phyloP scores from a whole-genome alignment of 1,140 invertebrate species.

The Eriosoma lanigerum region DNA sequence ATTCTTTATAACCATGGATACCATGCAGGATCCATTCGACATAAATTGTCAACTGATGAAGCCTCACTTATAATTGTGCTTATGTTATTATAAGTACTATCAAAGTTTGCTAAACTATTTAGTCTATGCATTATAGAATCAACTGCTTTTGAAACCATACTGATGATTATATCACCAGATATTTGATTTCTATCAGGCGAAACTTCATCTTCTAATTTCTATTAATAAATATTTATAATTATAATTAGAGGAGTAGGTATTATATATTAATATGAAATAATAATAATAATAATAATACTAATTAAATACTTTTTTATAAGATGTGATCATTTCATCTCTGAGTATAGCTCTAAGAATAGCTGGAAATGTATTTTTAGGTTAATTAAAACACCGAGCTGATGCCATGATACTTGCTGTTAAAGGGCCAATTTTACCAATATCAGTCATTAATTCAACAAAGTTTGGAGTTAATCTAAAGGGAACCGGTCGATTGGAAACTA shows the following conservation, averaged over 20 bases:
- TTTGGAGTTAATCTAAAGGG: too few species aligned
- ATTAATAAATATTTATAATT: background rate
- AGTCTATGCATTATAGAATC: too few species aligned
- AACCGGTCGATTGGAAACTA: too few species aligned
- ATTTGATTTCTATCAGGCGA: constrained; percentile 27
- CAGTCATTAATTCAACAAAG: too few species aligned
- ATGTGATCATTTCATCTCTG: too few species aligned
- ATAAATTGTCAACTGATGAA: constrained; percentile 91
- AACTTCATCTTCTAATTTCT: constrained; percentile 47
- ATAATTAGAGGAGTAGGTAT: constrained; percentile 71
- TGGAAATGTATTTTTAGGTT: constrained; percentile 90
- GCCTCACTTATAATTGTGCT: constrained; percentile 86
- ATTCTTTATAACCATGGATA: constrained; percentile 87
- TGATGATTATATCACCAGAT: too few species aligned
- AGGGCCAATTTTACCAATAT: constrained; percentile 84
- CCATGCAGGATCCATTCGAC: constrained; percentile 98
- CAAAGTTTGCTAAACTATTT: constrained; percentile 85
- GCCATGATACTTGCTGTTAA: constrained; percentile 92
- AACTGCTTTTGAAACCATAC: too few species aligned
- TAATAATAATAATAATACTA: too few species aligned
- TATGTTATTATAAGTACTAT: constrained; percentile 86
- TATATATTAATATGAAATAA: too few species aligned
- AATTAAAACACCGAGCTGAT: constrained; percentile 87
- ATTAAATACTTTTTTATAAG: too few species aligned
- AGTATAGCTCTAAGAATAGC: constrained; percentile 85